phyloP scores from a whole-genome alignment of 2,113 vertebrate genomes.

The Struthidea cinerea region DNA sequence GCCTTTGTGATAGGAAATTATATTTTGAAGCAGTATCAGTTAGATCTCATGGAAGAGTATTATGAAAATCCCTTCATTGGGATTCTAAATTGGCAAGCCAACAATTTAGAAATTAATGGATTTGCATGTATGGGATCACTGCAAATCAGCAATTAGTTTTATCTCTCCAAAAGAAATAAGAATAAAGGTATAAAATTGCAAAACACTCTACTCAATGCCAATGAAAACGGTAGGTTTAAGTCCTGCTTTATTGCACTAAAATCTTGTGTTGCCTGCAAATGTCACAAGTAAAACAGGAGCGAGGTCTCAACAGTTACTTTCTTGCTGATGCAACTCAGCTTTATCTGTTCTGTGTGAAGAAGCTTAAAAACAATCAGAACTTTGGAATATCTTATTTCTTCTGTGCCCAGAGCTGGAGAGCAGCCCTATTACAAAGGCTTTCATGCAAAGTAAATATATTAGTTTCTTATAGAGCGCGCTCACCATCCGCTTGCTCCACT shows the following conservation, averaged over 20 bases:
- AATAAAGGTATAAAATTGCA: neutral
- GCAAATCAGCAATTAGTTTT: neutral
- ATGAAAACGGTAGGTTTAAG: neutral
- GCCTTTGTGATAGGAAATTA: slow-evolving; percentile 30
- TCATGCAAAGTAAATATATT: neutral
- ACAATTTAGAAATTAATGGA: neutral
- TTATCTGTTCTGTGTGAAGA: neutral
- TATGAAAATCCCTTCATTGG: neutral
- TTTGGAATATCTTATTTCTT: neutral
- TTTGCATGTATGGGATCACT: neutral
- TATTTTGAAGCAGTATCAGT: neutral
- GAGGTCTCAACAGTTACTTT: neutral
- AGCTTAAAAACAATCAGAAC: neutral
- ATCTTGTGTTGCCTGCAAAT: neutral
- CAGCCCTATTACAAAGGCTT: neutral
- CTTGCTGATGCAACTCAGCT: neutral
- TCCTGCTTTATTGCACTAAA: neutral
- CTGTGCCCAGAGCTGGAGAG: neutral
- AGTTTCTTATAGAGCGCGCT: neutral
- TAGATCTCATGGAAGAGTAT: neutral
- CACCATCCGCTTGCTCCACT: neutral
- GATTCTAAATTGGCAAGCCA: neutral
- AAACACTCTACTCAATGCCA: neutral
- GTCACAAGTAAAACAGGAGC: neutral
- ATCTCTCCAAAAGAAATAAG: neutral